Conservation (phyloP, 2,797 vertebrate species). For the Chelidonichthys spinosus region DNA sequence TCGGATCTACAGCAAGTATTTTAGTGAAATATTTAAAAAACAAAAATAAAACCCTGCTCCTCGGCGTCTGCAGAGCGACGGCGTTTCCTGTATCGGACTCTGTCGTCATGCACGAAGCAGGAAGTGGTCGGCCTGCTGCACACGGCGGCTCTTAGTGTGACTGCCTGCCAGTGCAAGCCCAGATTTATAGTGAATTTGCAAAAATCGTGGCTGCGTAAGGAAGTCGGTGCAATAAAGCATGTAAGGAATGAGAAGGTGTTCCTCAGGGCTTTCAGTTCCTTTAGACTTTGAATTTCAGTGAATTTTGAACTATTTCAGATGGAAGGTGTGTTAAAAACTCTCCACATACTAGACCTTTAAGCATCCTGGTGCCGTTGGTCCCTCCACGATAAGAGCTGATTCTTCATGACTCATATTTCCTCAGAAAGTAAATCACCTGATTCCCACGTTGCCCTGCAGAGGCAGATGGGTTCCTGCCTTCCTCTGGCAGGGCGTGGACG, state of each 20-base stretch:
- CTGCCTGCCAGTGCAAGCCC: neutral
- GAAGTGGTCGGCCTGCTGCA: slow-evolving; percentile 62
- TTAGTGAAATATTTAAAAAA: neutral
- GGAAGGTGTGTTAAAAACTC: neutral
- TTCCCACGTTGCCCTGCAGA: neutral
- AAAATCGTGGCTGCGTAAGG: slow-evolving; percentile 7
- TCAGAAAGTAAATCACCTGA: neutral
- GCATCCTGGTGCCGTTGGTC: too few species aligned
- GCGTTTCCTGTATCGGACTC: slow-evolving; percentile 60
- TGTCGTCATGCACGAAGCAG: slow-evolving; percentile 56
- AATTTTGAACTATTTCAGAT: neutral
- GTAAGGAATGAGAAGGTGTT: neutral
- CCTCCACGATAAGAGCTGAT: neutral
- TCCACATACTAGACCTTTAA: neutral
- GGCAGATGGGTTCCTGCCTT: slow-evolving; percentile 18
- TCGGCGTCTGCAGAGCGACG: slow-evolving; percentile 16
- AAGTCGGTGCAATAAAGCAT: neutral
- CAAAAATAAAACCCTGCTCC: too few species aligned
- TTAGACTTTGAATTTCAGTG: neutral
- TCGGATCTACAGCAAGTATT: slow-evolving; percentile 16
- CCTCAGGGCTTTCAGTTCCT: neutral
- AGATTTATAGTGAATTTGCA: neutral
- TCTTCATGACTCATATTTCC: neutral
- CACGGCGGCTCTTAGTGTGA: neutral
- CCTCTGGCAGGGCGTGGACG: slow-evolving; percentile 15